Base-by-base conservation (phyloP, 1,140 invertebrate species). In the Tetraneura akinire region DNA sequence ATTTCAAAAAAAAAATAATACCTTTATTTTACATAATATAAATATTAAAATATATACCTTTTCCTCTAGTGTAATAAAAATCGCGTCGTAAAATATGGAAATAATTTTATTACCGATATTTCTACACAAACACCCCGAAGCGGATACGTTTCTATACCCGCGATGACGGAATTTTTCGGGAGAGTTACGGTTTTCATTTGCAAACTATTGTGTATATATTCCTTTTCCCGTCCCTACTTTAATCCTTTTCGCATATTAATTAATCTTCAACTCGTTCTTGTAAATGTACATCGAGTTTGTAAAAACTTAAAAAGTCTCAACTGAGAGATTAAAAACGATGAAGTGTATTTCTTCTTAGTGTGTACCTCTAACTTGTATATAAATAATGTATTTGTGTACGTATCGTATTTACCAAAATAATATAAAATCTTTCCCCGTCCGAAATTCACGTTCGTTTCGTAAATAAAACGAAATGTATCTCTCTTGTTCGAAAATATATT, bases 171-270 rank as follows among this genome's bases (percentile, higher is more conserved):
- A 42, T 47, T 45, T 68, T 68, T 45, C 66, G 37, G 21, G 66
- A 47, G 21, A 16, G 16, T n/a, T 23, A 26, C 18, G 10, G 42
- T 45, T 47, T 16, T 6, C 66, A 68, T n/a, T n/a, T n/a, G n/a
- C n/a, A n/a, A n/a, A n/a, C n/a, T n/a, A n/a, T n/a, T n/a, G n/a
- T n/a, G n/a, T 42, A 21, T 68, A 23, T 62, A 29, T 62, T 47
- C 23, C 37, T 23, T 68, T 68, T 68, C 5, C 21, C 21, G 45
- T 47, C 42, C 47, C 26, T 8, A 6, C 21, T 68, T 23, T 68
- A 68, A 68, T 68, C 37, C 66, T 68, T 68, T 68, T 13, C 21
- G 66, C 21, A 23, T 68, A 68, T 47, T 68, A 47, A 68, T 68
- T 68, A 68, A 68, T 68, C 37, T 45, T 23, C n/a, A 42, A 37